These are phyloP conservation scores for Campodea augens DNA, from an alignment of 1,140 invertebrate genomes.

Conservation along the genomic window DNA sequence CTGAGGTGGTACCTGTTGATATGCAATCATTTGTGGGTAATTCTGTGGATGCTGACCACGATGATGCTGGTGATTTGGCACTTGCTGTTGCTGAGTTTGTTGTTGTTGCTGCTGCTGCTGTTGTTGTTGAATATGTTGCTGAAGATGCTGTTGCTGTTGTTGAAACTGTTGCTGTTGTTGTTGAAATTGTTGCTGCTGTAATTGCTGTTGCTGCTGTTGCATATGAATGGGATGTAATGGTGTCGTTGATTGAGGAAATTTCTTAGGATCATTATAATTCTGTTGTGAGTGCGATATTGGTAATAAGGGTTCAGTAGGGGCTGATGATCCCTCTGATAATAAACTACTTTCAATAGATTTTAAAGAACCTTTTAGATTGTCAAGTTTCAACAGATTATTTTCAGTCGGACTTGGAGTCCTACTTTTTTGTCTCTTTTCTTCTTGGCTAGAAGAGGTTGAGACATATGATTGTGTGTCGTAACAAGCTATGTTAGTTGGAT, in stretches of 20 bases:
- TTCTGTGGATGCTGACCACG: slow-evolving; percentile 32
- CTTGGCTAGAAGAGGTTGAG: too few species aligned
- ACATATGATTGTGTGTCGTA: background rate
- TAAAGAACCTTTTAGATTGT: slow-evolving; percentile 12
- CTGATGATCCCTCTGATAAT: background rate
- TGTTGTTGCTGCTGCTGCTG: slow-evolving; percentile 24
- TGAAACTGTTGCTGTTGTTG: slow-evolving; percentile 23
- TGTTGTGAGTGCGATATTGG: background rate
- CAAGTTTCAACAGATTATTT: slow-evolving; percentile 9
- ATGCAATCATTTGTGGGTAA: slow-evolving; percentile 21
- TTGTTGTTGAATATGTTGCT: slow-evolving; percentile 20
- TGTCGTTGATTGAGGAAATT: too few species aligned
- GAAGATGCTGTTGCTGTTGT: slow-evolving; percentile 32
- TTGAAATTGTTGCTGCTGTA: slow-evolving; percentile 18
- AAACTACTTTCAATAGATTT: slow-evolving; percentile 15
- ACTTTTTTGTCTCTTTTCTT: background rate
- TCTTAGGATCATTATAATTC: too few species aligned
- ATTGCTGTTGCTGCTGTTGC: slow-evolving; percentile 1
- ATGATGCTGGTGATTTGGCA: slow-evolving; percentile 22
- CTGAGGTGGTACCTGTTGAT: slow-evolving; percentile 21
- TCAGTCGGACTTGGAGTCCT: slow-evolving; percentile 10
- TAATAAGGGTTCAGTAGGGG: background rate
- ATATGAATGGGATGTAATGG: slow-evolving; percentile 5
- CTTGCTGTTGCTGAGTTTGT: slow-evolving; percentile 23
- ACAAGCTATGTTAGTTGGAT: slow-evolving; percentile 37